Evolutionary conservation across 1,140 invertebrate species (phyloP).

Genomic region (Drosophila rufa): DNA sequence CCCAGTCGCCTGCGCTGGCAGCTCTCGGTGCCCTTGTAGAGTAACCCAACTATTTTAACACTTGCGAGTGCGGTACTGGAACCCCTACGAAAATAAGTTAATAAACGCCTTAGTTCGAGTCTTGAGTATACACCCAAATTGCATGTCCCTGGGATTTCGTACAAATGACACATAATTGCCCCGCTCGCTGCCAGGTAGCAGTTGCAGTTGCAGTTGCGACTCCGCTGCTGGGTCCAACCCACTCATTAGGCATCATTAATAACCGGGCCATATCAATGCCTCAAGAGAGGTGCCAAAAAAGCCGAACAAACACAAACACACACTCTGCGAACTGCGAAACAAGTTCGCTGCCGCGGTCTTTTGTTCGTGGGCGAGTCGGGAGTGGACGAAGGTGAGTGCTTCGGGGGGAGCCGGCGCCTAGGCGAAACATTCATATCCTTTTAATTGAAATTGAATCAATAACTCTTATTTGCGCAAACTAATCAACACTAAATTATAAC

Average conservation of each 20-base stretch:
- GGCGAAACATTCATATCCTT: slow-evolving; percentile 76
- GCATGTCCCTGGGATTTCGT: slow-evolving; percentile 47
- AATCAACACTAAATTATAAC: slow-evolving; percentile 84
- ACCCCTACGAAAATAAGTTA: slow-evolving; percentile 72
- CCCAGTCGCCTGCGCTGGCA: slow-evolving; percentile 57
- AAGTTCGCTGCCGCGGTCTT: slow-evolving; percentile 66
- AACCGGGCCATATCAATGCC: slow-evolving; percentile 67
- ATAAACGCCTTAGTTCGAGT: slow-evolving; percentile 69
- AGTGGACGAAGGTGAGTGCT: slow-evolving; percentile 12
- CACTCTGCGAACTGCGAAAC: slow-evolving; percentile 27
- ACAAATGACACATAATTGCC: slow-evolving; percentile 78
- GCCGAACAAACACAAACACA: slow-evolving; percentile 33
- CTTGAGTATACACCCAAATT: slow-evolving; percentile 66
- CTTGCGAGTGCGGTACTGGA: slow-evolving; percentile 27
- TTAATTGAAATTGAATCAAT: slow-evolving; percentile 83
- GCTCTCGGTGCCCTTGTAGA: slow-evolving; percentile 66
- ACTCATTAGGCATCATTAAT: slow-evolving; percentile 82
- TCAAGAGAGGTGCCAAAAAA: slow-evolving; percentile 67
- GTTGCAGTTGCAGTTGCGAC: slow-evolving; percentile 35
- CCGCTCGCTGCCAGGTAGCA: slow-evolving; percentile 36
- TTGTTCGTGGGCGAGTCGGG: slow-evolving; percentile 46
- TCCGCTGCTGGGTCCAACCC: slow-evolving; percentile 56
- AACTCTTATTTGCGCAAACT: slow-evolving; percentile 83
- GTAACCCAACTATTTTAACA: slow-evolving; percentile 33
- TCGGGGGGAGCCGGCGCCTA: slow-evolving; percentile 24